Evolutionary conservation across 2,113 vertebrate genomes (phyloP), one percentile per base, ranked within the genome.

Genomic region (Orientallactaga bullata): DNA sequence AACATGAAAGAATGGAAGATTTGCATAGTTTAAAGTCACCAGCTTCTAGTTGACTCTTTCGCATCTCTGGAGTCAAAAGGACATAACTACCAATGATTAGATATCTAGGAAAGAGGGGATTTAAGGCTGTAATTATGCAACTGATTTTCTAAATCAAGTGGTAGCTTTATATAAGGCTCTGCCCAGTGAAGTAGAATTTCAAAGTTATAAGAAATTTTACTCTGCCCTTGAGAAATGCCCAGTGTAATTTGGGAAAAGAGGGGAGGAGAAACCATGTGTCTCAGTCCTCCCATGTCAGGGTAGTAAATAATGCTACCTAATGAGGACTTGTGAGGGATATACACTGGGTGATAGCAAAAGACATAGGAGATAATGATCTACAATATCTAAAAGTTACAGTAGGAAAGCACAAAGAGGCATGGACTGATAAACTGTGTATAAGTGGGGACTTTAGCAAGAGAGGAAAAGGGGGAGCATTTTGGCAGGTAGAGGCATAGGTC

Each of bases 21-120:
- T 94, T 92, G 10, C 28, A 23, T 85, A 85, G 16, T 83, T 61
- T n/a, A 85, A 68, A 90, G 78, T 97, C 89, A 93, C 63, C n/a
- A 42, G 24, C 39, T 86, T 92, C 85, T 90, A 71, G n/a, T 89
- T 94, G 24, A 32, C 83, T 93, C 94, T 80, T 93, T 61, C 65
- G 61, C 71, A 66, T 92, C n/a, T 88, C 51, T 35, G 16, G 20
- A 88, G 30, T 95, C 74, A 74, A 65, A 28, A 92, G 58, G 65
- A 11, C 11, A 12, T 60, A 65, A 89, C 91, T 85, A 10, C 28
- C 55, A 65, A 37, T 69, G 26, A 71, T 93, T 10, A 80, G 21
- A 12, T 84, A 32, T 92, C 35, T 20, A 58, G 26, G 20, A 55
- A 93, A 30, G 81, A 79, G 26, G 85, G 85, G 51, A 71, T 79